Percentiles rank a stretch among this genome's conserved stretches.
phyloP scores from a whole-genome alignment of 2,797 vertebrate species.

The Trachurus trachurus region DNA sequence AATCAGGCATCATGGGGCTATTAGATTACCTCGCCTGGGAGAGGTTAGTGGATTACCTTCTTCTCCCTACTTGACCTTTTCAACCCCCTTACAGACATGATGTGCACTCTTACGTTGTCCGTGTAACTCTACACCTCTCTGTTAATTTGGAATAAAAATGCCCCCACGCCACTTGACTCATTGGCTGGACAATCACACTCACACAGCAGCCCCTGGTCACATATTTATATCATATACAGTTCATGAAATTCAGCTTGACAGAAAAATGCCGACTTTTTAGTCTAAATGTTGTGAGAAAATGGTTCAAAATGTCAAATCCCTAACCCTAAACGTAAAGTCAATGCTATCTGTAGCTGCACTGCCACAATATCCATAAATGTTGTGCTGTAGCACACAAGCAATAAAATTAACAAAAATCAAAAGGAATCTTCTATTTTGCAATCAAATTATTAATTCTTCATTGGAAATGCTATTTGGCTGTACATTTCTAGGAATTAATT shows the following conservation, averaged over 20 bases:
- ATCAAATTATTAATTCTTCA: neutral
- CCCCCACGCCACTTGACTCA: conserved; percentile 35
- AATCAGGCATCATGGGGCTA: too few relatives aligned
- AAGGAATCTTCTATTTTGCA: neutral
- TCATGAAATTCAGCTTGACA: too few relatives aligned
- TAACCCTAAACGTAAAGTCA: too few relatives aligned
- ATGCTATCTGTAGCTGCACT: too few relatives aligned
- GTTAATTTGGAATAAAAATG: conserved; percentile 54
- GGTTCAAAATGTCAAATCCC: too few relatives aligned
- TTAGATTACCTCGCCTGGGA: neutral
- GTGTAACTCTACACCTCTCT: conserved; percentile 63
- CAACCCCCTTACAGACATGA: conserved; percentile 31
- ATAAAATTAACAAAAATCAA: neutral
- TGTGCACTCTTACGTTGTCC: conserved; percentile 35
- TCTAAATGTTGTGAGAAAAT: too few relatives aligned
- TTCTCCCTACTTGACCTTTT: conserved; percentile 52
- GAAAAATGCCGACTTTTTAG: too few relatives aligned
- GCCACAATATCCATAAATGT: neutral
- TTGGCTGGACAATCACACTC: conserved; percentile 12
- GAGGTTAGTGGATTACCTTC: neutral
- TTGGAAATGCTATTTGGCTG: conserved; percentile 2
- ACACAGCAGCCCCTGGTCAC: neutral
- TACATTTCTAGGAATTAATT: neutral
- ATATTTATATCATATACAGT: neutral
- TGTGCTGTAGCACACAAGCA: neutral